Conservation (phyloP, 2,113 vertebrate species). For the Terrapene triunguis region DNA sequence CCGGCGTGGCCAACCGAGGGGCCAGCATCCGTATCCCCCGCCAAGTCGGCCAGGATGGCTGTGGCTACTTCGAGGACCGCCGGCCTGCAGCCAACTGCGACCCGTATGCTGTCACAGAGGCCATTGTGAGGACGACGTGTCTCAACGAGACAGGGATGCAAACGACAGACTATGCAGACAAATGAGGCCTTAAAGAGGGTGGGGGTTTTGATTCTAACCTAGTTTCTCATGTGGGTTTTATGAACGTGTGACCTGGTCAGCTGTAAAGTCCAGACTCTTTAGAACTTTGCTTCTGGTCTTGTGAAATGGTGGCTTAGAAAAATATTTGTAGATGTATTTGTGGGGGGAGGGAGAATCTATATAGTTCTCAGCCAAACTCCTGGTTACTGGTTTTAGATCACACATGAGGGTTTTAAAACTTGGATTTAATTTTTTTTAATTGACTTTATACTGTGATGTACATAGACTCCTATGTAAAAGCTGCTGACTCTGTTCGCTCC, state of each 20-base stretch:
- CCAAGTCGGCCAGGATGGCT: constrained; percentile 79
- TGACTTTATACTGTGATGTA: constrained; percentile 62
- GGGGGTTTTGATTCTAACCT: neutral
- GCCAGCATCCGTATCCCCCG: constrained; percentile 87
- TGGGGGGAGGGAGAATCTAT: neutral
- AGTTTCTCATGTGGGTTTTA: neutral
- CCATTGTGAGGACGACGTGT: constrained; percentile 79
- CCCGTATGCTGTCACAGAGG: constrained; percentile 80
- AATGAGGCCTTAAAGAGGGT: neutral
- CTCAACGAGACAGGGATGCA: constrained; percentile 73
- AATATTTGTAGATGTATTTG: constrained; percentile 11
- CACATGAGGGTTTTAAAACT: fast-evolving
- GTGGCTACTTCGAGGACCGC: constrained; percentile 85
- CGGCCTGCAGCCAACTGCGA: constrained; percentile 86
- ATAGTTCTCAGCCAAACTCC: constrained; percentile 14
- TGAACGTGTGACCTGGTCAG: neutral
- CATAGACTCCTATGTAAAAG: neutral
- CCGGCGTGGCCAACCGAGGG: constrained; percentile 80
- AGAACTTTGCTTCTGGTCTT: constrained; percentile 54
- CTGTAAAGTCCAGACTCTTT: constrained; percentile 50
- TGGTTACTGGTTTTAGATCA: constrained; percentile 11
- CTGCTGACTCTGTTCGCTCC: constrained; percentile 7
- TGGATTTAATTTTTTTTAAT: neutral
- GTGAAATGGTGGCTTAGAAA: constrained; percentile 42
- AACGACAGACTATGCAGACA: constrained; percentile 53